Percentiles rank a stretch among this genome's conserved stretches.
These are phyloP conservation scores for Fulmarus glacialis DNA, from an alignment of 2,113 vertebrate species.

Conservation along the genomic window DNA sequence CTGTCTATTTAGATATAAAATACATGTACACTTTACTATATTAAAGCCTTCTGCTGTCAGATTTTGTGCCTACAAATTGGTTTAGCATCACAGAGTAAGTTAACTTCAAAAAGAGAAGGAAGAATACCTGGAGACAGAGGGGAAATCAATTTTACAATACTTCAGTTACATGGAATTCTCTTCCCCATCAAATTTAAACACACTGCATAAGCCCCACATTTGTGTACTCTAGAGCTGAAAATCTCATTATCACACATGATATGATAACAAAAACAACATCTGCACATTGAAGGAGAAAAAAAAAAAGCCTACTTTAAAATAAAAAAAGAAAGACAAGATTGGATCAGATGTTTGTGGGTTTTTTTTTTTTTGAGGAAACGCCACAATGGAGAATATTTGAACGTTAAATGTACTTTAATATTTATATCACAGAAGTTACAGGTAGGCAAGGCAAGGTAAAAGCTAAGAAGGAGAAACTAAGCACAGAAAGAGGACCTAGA, in stretches of 20 bases:
- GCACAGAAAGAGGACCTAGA: not conserved
- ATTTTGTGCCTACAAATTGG: not conserved
- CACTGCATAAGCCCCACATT: not conserved
- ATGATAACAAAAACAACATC: not conserved
- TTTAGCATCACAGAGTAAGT: not conserved
- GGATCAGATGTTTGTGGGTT: not conserved
- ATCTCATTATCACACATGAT: not conserved
- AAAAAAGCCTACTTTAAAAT: not conserved
- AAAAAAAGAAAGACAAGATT: not conserved
- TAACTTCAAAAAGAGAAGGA: not conserved
- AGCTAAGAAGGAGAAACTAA: constrained; percentile 26
- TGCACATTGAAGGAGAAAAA: not conserved
- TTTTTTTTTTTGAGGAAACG: not conserved
- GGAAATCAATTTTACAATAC: constrained; percentile 7
- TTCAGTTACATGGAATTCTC: constrained; percentile 36
- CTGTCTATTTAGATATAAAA: not conserved
- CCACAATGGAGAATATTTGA: not conserved
- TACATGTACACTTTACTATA: not conserved
- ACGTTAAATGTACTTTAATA: constrained; percentile 2
- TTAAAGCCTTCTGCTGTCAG: not conserved
- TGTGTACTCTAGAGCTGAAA: not conserved
- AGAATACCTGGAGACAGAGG: not conserved
- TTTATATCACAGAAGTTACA: constrained; percentile 51
- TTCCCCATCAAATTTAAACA: constrained; percentile 12
- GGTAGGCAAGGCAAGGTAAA: constrained; percentile 22